These are phyloP conservation scores for Agrotis clavis DNA, from an alignment of 2,888 invertebrate genomes.

Conservation along the genomic window DNA sequence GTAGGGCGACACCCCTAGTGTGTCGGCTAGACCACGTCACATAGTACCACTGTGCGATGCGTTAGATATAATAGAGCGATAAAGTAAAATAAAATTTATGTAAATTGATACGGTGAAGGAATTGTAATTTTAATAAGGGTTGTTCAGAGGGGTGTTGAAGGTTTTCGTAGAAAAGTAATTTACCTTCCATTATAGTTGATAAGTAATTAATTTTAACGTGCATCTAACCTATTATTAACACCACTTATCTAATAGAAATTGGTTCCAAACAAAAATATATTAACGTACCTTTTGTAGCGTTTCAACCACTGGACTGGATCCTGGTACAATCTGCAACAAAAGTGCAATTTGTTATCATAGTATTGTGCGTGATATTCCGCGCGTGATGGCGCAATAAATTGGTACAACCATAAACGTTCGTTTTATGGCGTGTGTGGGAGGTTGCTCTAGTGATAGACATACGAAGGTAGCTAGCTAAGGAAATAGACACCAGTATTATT, in stretches of 20 bases:
- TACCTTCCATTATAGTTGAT: conserved; percentile 24
- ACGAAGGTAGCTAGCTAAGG: not conserved
- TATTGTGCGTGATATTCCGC: conserved; percentile 65
- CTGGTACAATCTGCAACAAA: conserved; percentile 79
- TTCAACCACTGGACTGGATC: conserved; percentile 61
- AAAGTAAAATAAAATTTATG: conserved; percentile 61
- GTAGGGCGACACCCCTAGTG: conserved; percentile 84
- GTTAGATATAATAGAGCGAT: conserved; percentile 64
- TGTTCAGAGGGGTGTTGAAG: conserved; percentile 32
- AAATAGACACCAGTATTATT: not conserved
- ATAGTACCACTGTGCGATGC: conserved; percentile 51
- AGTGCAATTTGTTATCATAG: conserved; percentile 79
- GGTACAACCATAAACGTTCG: conserved; percentile 26
- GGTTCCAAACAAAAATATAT: not conserved
- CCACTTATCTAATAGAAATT: not conserved
- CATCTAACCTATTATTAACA: conserved; percentile 4
- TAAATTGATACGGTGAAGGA: conserved; percentile 52
- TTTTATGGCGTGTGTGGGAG: conserved; percentile 11
- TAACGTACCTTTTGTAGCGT: conserved; percentile 30
- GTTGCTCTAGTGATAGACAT: conserved; percentile 13
- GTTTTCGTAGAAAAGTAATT: conserved; percentile 24
- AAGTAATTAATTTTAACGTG: conserved; percentile 18
- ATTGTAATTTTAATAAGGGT: conserved; percentile 44
- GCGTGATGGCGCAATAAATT: conserved; percentile 65
- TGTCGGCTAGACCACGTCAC: conserved; percentile 21